These are phyloP conservation scores for Aricia agestis DNA, from an alignment of 1,140 invertebrate species.

Conservation along the genomic window DNA sequence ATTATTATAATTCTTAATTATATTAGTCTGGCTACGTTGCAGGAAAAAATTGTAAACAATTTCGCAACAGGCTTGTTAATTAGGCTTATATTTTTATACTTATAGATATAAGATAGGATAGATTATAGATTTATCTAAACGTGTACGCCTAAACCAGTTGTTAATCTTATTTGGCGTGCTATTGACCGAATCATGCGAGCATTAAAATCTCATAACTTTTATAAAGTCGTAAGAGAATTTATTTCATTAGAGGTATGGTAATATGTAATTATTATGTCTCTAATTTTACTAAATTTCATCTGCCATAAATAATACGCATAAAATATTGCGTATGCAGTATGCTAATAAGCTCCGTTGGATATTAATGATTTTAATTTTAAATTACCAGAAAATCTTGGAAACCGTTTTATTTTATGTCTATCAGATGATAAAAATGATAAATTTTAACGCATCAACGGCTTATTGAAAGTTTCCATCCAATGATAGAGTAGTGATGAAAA, in stretches of 20 bases:
- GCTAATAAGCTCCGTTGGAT: background rate
- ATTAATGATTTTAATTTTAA: conserved; percentile 5
- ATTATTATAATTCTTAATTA: too few species aligned
- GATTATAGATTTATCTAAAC: background rate
- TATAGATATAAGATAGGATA: conserved; percentile 3
- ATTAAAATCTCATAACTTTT: background rate
- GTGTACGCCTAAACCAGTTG: background rate
- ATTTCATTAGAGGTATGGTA: background rate
- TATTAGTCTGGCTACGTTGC: background rate
- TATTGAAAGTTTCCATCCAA: background rate
- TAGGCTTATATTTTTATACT: background rate
- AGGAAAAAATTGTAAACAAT: background rate
- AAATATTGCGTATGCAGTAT: conserved; percentile 14
- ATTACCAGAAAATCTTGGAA: conserved; percentile 8
- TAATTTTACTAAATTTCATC: background rate
- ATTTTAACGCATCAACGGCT: background rate
- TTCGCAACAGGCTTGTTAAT: background rate
- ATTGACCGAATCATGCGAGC: background rate
- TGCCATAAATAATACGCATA: conserved; percentile 2
- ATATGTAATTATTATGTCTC: background rate
- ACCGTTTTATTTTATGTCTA: background rate
- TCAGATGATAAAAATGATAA: background rate
- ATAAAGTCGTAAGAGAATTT: background rate
- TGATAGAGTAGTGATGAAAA: too few species aligned
- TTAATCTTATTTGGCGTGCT: conserved; percentile 1